Base-by-base conservation (phyloP, 1,140 invertebrate species). In the Rhagoletis pomonella region DNA sequence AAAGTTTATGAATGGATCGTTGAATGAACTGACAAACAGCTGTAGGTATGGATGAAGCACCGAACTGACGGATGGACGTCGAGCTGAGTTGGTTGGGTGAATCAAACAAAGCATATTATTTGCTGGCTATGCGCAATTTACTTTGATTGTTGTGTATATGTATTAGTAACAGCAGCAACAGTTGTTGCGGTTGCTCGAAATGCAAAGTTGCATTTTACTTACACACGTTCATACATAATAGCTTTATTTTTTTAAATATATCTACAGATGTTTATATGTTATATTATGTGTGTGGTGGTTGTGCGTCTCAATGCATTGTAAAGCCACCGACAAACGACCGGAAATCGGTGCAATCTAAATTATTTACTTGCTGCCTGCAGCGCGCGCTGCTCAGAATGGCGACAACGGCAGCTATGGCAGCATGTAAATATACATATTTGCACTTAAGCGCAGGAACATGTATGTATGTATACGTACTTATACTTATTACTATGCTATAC, bases 341-440 rank as follows among this genome's bases (percentile, higher is more conserved):
- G 85, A 86, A 86, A 86, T 86, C 85, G 85, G 65, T 86, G 59
- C 62, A 65, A 86, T 86, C 85, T 86, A 86, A 86, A 86, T 86
- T 86, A 86, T 86, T 86, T 86, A 86, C 62, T 67, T 86, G 44
- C 85, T n/a, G 44, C 60, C 12, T 86, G 60, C 39, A 67, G 62
- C 58, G 81, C n/a, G 29, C 42, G 84, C 29, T n/a, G 55, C 10
- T 4, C 29, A 85, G 12, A 44, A 44, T 10, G 84, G 62, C 85
- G 12, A 86, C 42, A 58, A 6, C 42, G 9, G 12, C 14, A 44
- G 17, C 4, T 44, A 19, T 47, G 12, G n/a, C n/a, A 14, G 17
- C 4, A 62, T n/a, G 17, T 17, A 17, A 62, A 62, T 14, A 62
- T 12, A 14, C n/a, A 55, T 81, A 29, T 7, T 17, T 50, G 47